These are phyloP conservation scores for Lates calcarifer DNA, from an alignment of 2,113 vertebrate species.

Conservation along the genomic window DNA sequence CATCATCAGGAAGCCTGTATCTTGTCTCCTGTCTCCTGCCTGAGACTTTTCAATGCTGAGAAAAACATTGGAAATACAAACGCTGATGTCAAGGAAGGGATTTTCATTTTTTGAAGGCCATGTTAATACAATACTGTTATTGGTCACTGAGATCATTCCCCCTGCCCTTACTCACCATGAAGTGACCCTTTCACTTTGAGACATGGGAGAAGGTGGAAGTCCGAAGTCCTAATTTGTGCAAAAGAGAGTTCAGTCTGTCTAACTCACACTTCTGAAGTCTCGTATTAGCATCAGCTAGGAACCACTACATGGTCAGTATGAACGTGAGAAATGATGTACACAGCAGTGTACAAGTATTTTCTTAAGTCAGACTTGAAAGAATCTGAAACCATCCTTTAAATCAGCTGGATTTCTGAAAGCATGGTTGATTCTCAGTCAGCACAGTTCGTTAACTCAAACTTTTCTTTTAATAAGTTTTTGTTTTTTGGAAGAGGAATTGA, in stretches of 20 bases:
- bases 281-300: not conserved
- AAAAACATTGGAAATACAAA: not conserved
- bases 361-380: not conserved
- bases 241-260: no score
- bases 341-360: not conserved
- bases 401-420: conserved; percentile 30
- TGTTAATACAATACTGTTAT: not conserved
- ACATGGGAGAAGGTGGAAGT: no score
- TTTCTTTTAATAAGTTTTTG: conserved; percentile 18
- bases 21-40: not conserved
- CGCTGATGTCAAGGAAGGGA: not conserved
- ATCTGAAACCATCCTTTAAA: conserved; percentile 7
- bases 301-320: not conserved
- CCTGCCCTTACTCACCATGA: not conserved
- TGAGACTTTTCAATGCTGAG: not conserved
- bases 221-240: no score
- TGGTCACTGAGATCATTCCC: not conserved
- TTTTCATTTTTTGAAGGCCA: not conserved
- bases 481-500: not conserved
- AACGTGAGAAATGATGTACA: not conserved
- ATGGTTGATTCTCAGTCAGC: not conserved
- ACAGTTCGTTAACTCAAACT: conserved; percentile 26
- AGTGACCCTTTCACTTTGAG: no score
- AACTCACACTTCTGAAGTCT: no score
- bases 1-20: conserved; percentile 1